Evolutionary conservation across 2,113 vertebrate species (phyloP), one percentile per base, ranked within the genome.

Genomic region (Hippocampus guttulatus): DNA sequence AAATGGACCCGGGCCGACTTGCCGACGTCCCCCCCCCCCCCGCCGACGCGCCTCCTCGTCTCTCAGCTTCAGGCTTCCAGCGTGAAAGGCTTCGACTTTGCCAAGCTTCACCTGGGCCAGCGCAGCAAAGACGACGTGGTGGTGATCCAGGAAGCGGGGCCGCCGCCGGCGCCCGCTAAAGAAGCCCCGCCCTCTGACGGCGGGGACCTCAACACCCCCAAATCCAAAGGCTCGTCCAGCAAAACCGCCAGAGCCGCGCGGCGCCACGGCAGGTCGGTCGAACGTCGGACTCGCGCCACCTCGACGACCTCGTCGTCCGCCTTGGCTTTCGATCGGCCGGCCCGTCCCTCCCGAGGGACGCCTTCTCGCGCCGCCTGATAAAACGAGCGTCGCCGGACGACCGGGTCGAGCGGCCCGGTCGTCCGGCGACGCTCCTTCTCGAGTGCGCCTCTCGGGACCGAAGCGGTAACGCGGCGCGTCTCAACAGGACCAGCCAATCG

Each of bases 51-150:
- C 20, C 11, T 0, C 66, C 14, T 75, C 73, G 62, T 78, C 84
- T 82, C 73, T 81, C 76, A 98, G 97, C 92, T 99, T 75, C 97
- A 99, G 91, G 95, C 94, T 40, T 96, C 97, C 45, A 98, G 94
- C 0, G 97, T 99, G 67, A 99, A 99, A 89, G 97, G 97, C 65
- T 99, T 99, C 70, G 97, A 99, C 85, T 99, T 99, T 73, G 96
- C 96, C 16, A 99, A 99, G 87, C 96, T 98, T 54, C 97, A 99
- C 83, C 92, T 99, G 71, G 97, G 97, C 5, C 97, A 99, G 83
- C 96, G 97, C 89, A 96, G 93, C 76, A 99, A 98, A 80, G 97
- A 98, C 3, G 94, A 97, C 85, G 93, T 98, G 73, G 88, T 96
- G 91, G 95, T 98, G 79, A 95, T 98, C 77, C 97, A 98, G 3